phyloP scores from a whole-genome alignment of 1,140 invertebrate genomes.

The Cardiocondyla obscurior region DNA sequence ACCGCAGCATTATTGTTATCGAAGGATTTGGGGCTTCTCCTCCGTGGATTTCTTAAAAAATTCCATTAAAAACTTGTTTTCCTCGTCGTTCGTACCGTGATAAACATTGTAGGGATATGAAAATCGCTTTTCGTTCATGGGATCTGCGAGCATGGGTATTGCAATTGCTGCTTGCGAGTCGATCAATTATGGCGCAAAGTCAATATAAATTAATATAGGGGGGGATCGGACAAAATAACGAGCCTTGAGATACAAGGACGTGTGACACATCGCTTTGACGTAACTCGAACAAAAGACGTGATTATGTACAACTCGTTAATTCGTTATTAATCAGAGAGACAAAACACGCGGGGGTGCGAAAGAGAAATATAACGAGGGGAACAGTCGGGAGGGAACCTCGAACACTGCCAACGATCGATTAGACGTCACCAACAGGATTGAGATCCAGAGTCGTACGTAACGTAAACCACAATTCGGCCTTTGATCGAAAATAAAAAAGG shows the following conservation, averaged over 20 bases:
- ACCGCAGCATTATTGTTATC: background rate
- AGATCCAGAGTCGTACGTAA: slow-evolving; percentile 33
- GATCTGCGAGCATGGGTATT: slow-evolving; percentile 10
- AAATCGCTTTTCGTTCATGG: slow-evolving; percentile 11
- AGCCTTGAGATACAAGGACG: slow-evolving; percentile 45
- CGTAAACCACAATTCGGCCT: background rate
- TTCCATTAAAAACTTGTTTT: background rate
- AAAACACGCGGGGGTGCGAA: slow-evolving; percentile 44
- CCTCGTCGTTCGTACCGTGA: background rate
- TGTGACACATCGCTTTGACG: slow-evolving; percentile 21
- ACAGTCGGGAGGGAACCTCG: background rate
- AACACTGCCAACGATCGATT: slow-evolving; percentile 61
- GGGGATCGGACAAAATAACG: slow-evolving; percentile 37
- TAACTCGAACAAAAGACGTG: slow-evolving; percentile 45
- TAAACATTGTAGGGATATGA: background rate
- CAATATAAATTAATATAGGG: slow-evolving; percentile 51
- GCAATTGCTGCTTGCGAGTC: slow-evolving; percentile 55
- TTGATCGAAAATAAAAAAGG: too few species aligned
- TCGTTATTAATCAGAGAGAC: slow-evolving; percentile 66
- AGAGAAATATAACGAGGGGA: slow-evolving; percentile 27
- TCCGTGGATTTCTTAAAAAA: background rate
- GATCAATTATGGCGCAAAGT: slow-evolving; percentile 57
- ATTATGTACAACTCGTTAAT: slow-evolving; percentile 67
- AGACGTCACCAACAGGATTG: slow-evolving; percentile 54
- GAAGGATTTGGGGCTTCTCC: background rate